Percentiles rank a stretch among this genome's conserved stretches.
These are phyloP conservation scores for Psammodynastes pulverulentus DNA, from an alignment of 2,113 vertebrate species.

Conservation along the genomic window DNA sequence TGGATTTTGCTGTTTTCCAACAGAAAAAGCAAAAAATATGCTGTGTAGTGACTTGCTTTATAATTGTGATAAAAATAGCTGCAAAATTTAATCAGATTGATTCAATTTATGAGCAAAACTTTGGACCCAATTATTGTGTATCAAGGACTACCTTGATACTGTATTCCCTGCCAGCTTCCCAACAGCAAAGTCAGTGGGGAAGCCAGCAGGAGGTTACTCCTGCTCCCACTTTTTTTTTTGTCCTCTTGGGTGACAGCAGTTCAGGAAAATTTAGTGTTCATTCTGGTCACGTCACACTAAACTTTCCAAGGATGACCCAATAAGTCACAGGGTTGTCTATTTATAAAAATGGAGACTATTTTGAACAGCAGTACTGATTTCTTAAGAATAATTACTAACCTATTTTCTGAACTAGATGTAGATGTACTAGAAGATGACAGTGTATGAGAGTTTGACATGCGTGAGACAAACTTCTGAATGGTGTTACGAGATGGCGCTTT, in stretches of 20 bases:
- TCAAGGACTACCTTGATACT: background rate
- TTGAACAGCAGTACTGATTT: conserved; percentile 47
- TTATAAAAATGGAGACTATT: conserved; percentile 9
- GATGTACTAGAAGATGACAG: conserved; percentile 82
- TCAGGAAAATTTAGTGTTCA: background rate
- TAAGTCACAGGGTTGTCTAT: background rate
- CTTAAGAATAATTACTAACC: conserved; percentile 73
- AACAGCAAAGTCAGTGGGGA: background rate
- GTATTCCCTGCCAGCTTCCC: background rate
- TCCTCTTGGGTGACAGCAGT: background rate
- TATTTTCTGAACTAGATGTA: conserved; percentile 87
- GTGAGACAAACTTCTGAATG: conserved; percentile 93
- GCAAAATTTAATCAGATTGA: background rate
- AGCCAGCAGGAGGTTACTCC: background rate
- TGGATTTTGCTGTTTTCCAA: background rate
- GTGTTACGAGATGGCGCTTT: conserved; percentile 91
- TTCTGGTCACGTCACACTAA: background rate
- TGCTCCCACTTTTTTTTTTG: background rate
- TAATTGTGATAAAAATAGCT: background rate
- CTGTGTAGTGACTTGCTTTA: background rate
- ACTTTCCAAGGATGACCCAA: background rate
- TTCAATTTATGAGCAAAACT: background rate
- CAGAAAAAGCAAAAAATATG: background rate
- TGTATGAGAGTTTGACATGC: conserved; percentile 89
- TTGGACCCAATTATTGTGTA: background rate